Percentiles rank a stretch among this genome's conserved stretches.
Evolutionary conservation across 1,140 invertebrate genomes (phyloP).

Genomic region (Drosophila subpulchrella): DNA sequence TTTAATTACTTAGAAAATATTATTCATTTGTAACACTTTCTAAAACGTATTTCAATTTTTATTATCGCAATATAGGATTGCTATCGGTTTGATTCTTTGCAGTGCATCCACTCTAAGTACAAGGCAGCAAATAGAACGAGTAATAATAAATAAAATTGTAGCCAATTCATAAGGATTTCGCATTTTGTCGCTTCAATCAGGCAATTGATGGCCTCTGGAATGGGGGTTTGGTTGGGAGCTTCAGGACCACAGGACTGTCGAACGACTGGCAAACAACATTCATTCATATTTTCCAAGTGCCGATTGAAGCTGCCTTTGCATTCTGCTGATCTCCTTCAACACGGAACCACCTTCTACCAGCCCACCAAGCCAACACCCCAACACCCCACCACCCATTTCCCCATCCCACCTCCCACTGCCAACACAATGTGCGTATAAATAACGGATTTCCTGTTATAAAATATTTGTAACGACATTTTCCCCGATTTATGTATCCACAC

Average conservation of each 20-base stretch:
- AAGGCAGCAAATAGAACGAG: conserved; percentile 67
- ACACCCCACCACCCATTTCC: background rate
- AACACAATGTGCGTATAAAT: conserved; percentile 79
- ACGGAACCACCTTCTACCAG: conserved; percentile 2
- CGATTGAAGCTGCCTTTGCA: conserved; percentile 55
- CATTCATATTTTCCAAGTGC: conserved; percentile 79
- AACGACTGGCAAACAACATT: conserved; percentile 76
- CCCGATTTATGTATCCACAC: conserved; percentile 62
- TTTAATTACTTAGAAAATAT: too few relatives aligned
- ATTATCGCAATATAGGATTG: background rate
- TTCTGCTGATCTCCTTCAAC: conserved; percentile 41
- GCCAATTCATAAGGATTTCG: conserved; percentile 81
- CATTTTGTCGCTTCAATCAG: conserved; percentile 71
- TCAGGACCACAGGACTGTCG: conserved; percentile 26
- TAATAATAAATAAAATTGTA: conserved; percentile 83
- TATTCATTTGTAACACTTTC: background rate
- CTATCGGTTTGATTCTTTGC: background rate
- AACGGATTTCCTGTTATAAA: conserved; percentile 82
- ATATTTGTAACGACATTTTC: conserved; percentile 81
- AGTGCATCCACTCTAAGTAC: conserved; percentile 22
- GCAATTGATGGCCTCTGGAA: conserved; percentile 17
- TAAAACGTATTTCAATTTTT: background rate
- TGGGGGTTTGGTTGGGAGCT: background rate
- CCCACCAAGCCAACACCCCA: conserved; percentile 14
- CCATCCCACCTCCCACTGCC: conserved; percentile 4